A percentile compares a stretch with the other conserved stretches of the same genome.
Conservation (phyloP, 2,797 vertebrate genomes). For the Mormyrus hasselquistii region DNA sequence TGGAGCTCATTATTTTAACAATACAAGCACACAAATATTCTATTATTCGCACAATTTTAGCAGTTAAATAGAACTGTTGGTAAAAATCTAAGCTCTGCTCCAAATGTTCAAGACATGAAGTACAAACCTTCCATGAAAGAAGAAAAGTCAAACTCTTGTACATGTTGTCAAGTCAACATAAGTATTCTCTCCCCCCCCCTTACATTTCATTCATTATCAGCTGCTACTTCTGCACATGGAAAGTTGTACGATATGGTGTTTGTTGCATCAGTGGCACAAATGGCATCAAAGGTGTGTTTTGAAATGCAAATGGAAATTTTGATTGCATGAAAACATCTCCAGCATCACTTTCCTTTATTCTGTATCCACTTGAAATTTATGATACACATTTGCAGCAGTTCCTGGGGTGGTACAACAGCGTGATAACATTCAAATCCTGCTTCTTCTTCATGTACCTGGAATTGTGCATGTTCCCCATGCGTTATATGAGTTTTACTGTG, state of each 20-base stretch:
- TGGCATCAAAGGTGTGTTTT: background rate
- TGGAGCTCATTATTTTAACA: conserved; percentile 1
- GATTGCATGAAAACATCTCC: background rate
- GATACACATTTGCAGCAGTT: background rate
- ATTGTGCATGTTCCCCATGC: background rate
- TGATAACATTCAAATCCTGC: background rate
- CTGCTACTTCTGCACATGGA: conserved; percentile 22
- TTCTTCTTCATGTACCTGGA: background rate
- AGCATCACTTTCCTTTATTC: conserved; percentile 24
- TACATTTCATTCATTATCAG: background rate
- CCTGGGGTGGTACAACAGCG: background rate
- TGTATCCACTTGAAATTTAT: conserved; percentile 18
- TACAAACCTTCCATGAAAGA: background rate
- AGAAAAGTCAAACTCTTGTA: background rate
- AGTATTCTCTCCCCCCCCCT: background rate
- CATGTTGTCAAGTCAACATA: background rate
- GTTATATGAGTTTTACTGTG: background rate
- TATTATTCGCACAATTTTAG: background rate
- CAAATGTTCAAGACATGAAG: background rate
- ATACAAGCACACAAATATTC: background rate
- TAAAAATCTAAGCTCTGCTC: background rate
- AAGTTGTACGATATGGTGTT: conserved; percentile 9
- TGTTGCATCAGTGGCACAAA: conserved; percentile 9
- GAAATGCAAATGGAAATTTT: conserved; percentile 10
- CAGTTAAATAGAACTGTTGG: background rate